Conservation (phyloP, 2,113 vertebrate genomes). For the Phalacrocorax brasilianus region DNA sequence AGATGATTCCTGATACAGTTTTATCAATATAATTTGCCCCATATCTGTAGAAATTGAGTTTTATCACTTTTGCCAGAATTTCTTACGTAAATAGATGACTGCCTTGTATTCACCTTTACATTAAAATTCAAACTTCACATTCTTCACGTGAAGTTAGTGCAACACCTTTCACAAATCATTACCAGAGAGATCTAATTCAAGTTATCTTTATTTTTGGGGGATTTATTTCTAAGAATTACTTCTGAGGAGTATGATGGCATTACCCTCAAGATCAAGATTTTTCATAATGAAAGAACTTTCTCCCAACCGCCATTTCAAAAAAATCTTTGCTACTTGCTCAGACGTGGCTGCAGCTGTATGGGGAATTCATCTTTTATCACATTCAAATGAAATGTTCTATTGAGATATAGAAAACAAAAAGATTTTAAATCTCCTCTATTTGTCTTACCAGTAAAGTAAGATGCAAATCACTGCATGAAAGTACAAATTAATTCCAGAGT, state of each 20-base stretch:
- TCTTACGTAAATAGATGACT: not conserved
- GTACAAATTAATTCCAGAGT: not conserved
- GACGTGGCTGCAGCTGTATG: not conserved
- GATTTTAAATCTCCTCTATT: not conserved
- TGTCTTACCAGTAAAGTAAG: not conserved
- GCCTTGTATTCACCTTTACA: not conserved
- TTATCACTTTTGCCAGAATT: not conserved
- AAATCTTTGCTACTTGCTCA: not conserved
- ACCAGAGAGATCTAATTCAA: not conserved
- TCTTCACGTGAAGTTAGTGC: not conserved
- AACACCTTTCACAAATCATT: not conserved
- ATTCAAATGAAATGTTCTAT: not conserved
- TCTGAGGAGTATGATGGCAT: not conserved
- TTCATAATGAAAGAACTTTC: not conserved
- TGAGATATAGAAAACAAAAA: not conserved
- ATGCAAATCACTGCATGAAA: not conserved
- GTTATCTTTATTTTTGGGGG: not conserved
- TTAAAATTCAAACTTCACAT: not conserved
- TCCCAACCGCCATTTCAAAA: not conserved
- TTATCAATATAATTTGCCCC: not conserved
- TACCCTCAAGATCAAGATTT: not conserved
- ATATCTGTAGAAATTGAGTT: not conserved
- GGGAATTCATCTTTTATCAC: not conserved
- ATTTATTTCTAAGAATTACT: not conserved
- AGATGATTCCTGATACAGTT: not conserved